Percentiles rank a stretch among this genome's conserved stretches.
These are phyloP conservation scores for Nasonovia ribisnigri DNA, from an alignment of 2,888 invertebrate species.

Conservation along the genomic window DNA sequence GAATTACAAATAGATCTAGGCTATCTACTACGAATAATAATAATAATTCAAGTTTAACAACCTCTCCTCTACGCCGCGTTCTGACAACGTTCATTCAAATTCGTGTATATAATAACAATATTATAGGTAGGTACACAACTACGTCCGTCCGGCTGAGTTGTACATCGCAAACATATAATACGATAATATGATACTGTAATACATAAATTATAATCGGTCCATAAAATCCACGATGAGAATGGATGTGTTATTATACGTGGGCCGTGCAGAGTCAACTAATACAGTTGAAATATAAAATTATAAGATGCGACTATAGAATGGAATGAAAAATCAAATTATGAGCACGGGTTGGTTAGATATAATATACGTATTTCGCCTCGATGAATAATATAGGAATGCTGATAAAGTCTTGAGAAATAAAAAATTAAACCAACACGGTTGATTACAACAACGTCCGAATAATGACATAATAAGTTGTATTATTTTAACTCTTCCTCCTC, in stretches of 20 bases:
- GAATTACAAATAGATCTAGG: constrained; percentile 5
- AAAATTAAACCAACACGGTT: not conserved
- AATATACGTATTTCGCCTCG: too few relatives aligned
- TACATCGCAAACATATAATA: not conserved
- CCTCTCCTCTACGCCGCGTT: not conserved
- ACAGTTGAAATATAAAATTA: not conserved
- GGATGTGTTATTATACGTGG: not conserved
- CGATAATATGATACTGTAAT: not conserved
- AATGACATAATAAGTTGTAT: constrained; percentile 46
- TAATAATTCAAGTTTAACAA: constrained; percentile 27
- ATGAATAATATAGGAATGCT: not conserved
- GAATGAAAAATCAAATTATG: not conserved
- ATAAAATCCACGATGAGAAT: not conserved
- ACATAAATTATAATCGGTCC: constrained; percentile 20
- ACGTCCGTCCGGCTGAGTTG: not conserved
- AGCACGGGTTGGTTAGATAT: too few relatives aligned
- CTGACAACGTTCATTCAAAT: constrained; percentile 8
- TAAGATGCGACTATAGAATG: not conserved
- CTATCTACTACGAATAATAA: not conserved
- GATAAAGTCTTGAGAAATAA: not conserved
- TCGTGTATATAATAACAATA: not conserved
- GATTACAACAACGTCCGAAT: not conserved
- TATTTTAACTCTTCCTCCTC: not conserved
- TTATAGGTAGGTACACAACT: not conserved
- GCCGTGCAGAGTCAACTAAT: not conserved